Base-by-base conservation (phyloP, 2,888 invertebrate species). In the Ophion ellenae region DNA sequence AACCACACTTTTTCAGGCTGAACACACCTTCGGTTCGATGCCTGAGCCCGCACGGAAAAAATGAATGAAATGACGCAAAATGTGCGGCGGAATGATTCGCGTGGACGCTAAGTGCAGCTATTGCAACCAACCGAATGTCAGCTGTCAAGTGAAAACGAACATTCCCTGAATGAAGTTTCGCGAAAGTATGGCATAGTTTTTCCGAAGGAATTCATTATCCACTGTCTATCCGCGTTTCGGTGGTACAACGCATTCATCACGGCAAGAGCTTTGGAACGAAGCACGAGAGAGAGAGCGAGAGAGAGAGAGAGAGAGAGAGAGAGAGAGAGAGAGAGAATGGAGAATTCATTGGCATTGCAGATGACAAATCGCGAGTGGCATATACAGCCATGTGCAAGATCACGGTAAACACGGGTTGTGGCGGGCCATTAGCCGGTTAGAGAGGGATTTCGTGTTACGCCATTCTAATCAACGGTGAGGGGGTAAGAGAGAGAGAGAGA, bases 381-480 rank as follows among this genome's bases (percentile, higher is more conserved):
- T 88, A 90, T 89, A 83, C 79, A 76, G 90, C 90, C 88, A 91
- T 90, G 90, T 91, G 92, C 91, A 92, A 93, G 93, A 94, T 94
- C 93, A 93, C 89, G 89, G 93, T 92, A 94, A 93, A 94, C 92
- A 94, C 89, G 90, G 93, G 91, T 93, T 92, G 93, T 91, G 93
- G 93, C 90, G 90, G 91, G 91, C 93, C 93, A 94, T 94, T 94
- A 94, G 92, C 92, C 90, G 90, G 92, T 91, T 92, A 91, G 93
- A 94, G 93, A 93, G 93, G 93, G 92, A 93, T 93, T 94, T 89
- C 93, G 91, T 94, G 93, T 94, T 93, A 92, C 92, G 90, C 91
- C 92, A 93, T 93, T 93, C 93, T 93, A 93, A 93, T 93, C 93
- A 93, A 93, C 85, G 85, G 75, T 36, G 78, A 66, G 78, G 40